Percentiles rank a stretch among this genome's conserved stretches.
Evolutionary conservation across 1,140 invertebrate genomes (phyloP).

Genomic region (Drosophila tropicalis): DNA sequence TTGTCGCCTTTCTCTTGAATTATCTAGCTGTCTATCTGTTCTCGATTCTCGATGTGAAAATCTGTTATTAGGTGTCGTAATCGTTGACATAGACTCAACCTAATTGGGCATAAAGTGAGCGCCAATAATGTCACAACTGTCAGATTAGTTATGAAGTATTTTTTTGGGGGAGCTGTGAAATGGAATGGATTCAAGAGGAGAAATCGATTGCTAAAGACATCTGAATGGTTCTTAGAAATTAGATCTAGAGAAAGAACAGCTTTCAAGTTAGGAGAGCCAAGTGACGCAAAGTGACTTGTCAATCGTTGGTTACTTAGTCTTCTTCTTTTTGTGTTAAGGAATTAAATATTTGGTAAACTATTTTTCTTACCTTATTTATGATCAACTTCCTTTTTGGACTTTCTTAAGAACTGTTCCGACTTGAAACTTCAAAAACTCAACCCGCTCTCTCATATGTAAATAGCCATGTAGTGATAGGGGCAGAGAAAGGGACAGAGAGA

Average conservation of each 20-base stretch:
- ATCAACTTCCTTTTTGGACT: not conserved
- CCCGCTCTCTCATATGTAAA: conserved; percentile 35
- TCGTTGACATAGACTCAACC: conserved; percentile 75
- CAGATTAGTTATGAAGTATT: conserved; percentile 51
- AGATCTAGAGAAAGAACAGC: not conserved
- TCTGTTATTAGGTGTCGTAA: conserved; percentile 72
- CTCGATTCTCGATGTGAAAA: conserved; percentile 24
- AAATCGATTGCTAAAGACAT: conserved; percentile 10
- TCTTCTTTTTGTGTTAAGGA: not conserved
- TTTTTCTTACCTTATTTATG: not conserved
- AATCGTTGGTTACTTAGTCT: not conserved
- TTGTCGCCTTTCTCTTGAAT: conserved; percentile 16
- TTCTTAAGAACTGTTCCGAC: conserved; percentile 14
- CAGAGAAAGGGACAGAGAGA: too few relatives aligned
- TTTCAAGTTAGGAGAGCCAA: not conserved
- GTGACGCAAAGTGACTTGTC: not conserved
- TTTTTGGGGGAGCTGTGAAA: not conserved
- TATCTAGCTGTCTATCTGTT: conserved; percentile 40
- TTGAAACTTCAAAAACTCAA: not conserved
- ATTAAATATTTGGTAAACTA: too few relatives aligned
- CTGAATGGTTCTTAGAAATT: not conserved
- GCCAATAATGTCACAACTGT: conserved; percentile 76
- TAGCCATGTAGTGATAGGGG: conserved; percentile 7
- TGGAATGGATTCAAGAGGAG: conserved; percentile 23
- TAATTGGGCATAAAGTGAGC: conserved; percentile 75